Evolutionary conservation across 1,140 invertebrate species (phyloP).

Genomic region (Bombus pyrosoma): DNA sequence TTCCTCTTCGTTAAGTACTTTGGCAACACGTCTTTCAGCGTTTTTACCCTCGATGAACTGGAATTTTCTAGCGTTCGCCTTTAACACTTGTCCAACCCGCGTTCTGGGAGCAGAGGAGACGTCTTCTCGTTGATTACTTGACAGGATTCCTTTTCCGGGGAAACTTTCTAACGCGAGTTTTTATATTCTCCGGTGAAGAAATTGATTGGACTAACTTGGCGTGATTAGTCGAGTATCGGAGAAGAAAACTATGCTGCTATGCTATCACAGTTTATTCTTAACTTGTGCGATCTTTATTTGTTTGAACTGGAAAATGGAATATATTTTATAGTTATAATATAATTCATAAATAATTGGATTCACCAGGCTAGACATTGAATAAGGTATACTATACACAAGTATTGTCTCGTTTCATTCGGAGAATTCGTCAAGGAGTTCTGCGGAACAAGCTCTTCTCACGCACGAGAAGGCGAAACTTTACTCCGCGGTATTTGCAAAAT

Average conservation of each 20-base stretch:
- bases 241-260: neutral
- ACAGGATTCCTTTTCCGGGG: neutral
- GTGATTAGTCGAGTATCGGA: neutral
- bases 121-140: conserved; percentile 18
- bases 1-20: conserved; percentile 65
- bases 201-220: neutral
- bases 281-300: neutral
- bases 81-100: conserved; percentile 30
- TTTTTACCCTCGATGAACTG: conserved; percentile 54
- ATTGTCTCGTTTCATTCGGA: neutral
- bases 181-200: neutral
- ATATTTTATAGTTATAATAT: neutral
- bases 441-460: neutral
- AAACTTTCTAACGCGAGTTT: conserved; percentile 10
- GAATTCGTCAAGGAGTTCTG: neutral
- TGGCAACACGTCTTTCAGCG: conserved; percentile 64
- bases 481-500: neutral
- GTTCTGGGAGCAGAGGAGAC: neutral
- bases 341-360: neutral
- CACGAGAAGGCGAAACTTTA: neutral
- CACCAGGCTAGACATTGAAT: neutral
- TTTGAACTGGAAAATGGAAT: too few species aligned
- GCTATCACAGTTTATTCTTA: too few species aligned
- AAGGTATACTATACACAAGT: neutral
- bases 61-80: conserved; percentile 49